A percentile compares a stretch with the other conserved stretches of the same genome.
These are phyloP conservation scores for Formica exsecta DNA, from an alignment of 1,140 invertebrate genomes.

Conservation along the genomic window DNA sequence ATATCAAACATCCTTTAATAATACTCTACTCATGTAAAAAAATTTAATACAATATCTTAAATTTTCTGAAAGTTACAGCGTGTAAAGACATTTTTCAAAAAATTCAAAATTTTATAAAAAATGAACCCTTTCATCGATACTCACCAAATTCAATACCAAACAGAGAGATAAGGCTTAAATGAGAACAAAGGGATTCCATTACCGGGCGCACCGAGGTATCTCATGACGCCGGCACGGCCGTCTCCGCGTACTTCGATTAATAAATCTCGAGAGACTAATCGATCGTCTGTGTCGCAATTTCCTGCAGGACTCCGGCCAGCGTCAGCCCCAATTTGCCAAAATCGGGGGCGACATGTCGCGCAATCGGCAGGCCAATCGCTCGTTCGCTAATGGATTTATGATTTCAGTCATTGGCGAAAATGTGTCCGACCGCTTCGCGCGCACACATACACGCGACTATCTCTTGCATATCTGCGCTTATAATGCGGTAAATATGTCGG, in stretches of 20 bases:
- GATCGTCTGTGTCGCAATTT: slow-evolving; percentile 67
- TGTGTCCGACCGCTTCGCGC: not conserved
- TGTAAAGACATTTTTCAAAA: too few relatives aligned
- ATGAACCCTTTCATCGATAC: too few relatives aligned
- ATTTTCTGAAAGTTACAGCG: too few relatives aligned
- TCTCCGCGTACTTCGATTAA: slow-evolving; percentile 54
- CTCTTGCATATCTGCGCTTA: not conserved
- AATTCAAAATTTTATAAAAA: too few relatives aligned
- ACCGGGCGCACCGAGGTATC: slow-evolving; percentile 14
- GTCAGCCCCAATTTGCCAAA: slow-evolving; percentile 70
- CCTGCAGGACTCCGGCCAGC: slow-evolving; percentile 39
- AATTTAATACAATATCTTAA: too few relatives aligned
- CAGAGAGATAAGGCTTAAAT: slow-evolving; percentile 32
- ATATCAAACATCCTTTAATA: too few relatives aligned
- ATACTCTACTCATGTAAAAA: too few relatives aligned
- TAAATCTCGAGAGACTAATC: slow-evolving; percentile 58
- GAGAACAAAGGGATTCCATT: slow-evolving; percentile 58
- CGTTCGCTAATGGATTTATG: slow-evolving; percentile 77
- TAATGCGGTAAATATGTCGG: slow-evolving; percentile 46
- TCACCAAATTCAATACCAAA: too few relatives aligned
- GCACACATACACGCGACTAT: not conserved
- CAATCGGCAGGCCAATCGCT: slow-evolving; percentile 61
- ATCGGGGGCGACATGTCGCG: slow-evolving; percentile 63
- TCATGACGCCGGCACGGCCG: slow-evolving; percentile 23
- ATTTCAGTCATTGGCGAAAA: slow-evolving; percentile 64